phyloP scores from a whole-genome alignment of 2,797 vertebrate species.

The Allobates femoralis region DNA sequence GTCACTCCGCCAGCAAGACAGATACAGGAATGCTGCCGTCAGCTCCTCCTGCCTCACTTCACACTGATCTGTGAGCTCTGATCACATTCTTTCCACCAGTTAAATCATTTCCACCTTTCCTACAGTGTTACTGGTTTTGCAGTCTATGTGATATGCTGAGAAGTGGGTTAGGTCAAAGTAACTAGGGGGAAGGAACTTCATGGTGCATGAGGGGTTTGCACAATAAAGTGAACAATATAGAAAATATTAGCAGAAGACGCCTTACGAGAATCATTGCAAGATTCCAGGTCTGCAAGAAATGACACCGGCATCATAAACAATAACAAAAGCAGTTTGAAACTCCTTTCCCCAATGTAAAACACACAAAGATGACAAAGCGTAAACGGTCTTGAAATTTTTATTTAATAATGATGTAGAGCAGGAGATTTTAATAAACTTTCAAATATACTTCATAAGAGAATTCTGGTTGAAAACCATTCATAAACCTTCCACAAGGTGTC shows the following conservation, averaged over 20 bases:
- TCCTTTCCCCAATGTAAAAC: no score
- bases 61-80: neutral
- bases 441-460: no score
- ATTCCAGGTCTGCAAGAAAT: no score
- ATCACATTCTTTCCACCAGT: neutral
- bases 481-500: no score
- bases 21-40: neutral
- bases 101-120: neutral
- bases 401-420: no score
- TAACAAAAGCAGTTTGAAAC: no score
- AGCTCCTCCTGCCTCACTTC: neutral
- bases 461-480: no score
- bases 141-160: neutral
- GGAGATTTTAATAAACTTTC: no score
- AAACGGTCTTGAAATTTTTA: no score
- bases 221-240: neutral
- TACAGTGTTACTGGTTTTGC: neutral
- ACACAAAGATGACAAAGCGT: no score
- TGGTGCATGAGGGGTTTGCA: neutral
- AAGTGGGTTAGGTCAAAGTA: neutral
- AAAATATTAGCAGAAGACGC: neutral
- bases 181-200: neutral
- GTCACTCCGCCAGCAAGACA: neutral
- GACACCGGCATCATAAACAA: no score
- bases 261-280: no score